Conservation (phyloP, 2,113 vertebrate genomes). For the Amphilophus citrinellus region DNA sequence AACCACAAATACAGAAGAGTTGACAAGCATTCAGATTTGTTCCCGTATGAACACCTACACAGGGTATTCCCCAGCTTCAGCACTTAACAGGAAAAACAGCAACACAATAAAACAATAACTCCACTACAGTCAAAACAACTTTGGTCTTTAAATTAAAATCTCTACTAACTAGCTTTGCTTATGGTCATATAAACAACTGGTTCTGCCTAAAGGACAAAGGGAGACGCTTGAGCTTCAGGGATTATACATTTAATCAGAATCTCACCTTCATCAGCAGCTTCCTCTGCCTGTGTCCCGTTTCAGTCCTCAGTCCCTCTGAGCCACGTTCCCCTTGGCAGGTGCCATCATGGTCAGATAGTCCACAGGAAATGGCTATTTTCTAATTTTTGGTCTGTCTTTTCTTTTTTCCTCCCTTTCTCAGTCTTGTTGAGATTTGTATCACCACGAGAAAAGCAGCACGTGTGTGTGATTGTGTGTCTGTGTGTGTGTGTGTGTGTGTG, state of each 20-base stretch:
- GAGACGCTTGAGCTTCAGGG: constrained; percentile 3
- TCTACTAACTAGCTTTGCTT: background rate
- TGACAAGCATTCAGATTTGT: background rate
- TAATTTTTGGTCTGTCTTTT: constrained; percentile 19
- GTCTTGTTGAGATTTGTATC: constrained; percentile 46
- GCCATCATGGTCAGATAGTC: constrained; percentile 72
- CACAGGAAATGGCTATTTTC: constrained; percentile 51
- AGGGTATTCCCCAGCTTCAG: constrained; percentile 13
- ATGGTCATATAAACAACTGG: background rate
- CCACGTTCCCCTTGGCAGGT: constrained; percentile 67
- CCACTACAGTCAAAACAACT: constrained; percentile 18
- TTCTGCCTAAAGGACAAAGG: constrained; percentile 10
- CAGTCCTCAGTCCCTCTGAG: constrained; percentile 51
- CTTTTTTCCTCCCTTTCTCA: constrained; percentile 24
- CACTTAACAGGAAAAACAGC: background rate
- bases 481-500: background rate
- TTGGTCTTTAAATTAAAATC: background rate
- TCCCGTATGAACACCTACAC: constrained; percentile 28
- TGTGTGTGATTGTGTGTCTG: constrained; percentile 13
- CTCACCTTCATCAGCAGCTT: constrained; percentile 70
- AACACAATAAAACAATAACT: background rate
- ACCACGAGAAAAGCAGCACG: constrained; percentile 42
- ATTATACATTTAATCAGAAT: constrained; percentile 16
- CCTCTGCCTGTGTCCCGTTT: constrained; percentile 34
- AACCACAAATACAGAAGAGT: constrained; percentile 25